Base-by-base conservation (phyloP, 2,113 vertebrate genomes). In the Channa argus region DNA sequence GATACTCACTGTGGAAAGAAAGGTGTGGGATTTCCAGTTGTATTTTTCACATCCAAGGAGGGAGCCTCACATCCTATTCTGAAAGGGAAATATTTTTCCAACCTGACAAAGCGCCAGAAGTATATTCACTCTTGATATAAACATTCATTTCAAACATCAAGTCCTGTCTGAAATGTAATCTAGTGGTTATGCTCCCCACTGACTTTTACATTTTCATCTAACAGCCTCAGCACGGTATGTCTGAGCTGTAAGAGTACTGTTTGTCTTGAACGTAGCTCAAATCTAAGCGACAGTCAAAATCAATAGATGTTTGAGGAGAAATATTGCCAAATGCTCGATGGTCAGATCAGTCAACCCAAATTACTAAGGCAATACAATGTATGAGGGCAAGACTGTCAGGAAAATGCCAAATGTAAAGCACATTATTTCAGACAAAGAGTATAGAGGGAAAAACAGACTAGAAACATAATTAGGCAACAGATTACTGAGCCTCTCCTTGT, bases 321-420 rank as follows among this genome's bases (percentile, higher is more conserved):
- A 43, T 55, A 66, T 58, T 24, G 10, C 59, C 62, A 67, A 47
- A 34, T 43, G 60, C 61, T 24, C 10, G 37, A 36, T 24, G 63
- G 64, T 70, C 60, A 74, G 60, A 75, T 76, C 66, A 50, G 44
- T 82, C 69, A 63, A 44, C 1, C 71, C 50, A 56, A 69, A 82
- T 73, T 66, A 72, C 51, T 8, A 8, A 41, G 36, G 49, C 41
- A 66, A 61, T 39, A 64, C 44, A 77, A 68, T 60, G 6, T 33
- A 64, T 33, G 15, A 41, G 64, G 47, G 50, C 58, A 33, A 71
- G 41, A 43, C 64, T 72, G 58, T 71, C 51, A 43, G 56, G 46
- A 34, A 64, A 79, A 74, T 56, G 41, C 47, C 62, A 60, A 68
- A 3, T 56, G 45, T 39, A 12, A 74, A 71, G 11, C 2, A n/a